A percentile compares a stretch with the other conserved stretches of the same genome.
These are phyloP conservation scores for Drosophila fuyamai DNA, from an alignment of 1,140 invertebrate genomes.

Conservation along the genomic window DNA sequence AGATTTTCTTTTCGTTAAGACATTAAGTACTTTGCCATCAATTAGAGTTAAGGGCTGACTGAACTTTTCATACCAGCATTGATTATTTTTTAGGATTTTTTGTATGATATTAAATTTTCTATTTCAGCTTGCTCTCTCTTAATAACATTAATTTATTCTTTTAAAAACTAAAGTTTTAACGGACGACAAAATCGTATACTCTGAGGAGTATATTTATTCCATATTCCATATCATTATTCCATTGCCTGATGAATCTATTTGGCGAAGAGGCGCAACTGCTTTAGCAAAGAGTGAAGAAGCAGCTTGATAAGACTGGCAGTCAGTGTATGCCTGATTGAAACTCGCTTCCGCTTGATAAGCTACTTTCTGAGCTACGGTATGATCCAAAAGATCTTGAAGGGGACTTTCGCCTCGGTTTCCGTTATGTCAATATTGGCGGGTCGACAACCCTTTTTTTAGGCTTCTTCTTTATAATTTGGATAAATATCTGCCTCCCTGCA, in stretches of 20 bases:
- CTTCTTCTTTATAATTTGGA: background rate
- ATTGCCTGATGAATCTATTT: background rate
- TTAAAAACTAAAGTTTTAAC: background rate
- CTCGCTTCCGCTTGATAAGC: background rate
- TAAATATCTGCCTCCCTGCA: background rate
- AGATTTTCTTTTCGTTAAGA: background rate
- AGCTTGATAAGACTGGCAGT: background rate
- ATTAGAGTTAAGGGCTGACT: background rate
- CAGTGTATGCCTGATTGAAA: background rate
- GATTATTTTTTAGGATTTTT: too few relatives aligned
- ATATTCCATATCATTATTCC: background rate
- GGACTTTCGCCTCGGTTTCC: too few relatives aligned
- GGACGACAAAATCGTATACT: slow-evolving; percentile 2
- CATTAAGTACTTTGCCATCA: background rate
- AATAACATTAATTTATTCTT: background rate
- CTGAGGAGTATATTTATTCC: background rate
- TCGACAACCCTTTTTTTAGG: background rate
- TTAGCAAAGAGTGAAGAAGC: background rate
- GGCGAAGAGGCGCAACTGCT: background rate
- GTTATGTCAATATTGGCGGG: too few relatives aligned
- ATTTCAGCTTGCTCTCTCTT: background rate
- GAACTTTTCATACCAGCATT: too few relatives aligned
- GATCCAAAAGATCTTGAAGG: too few relatives aligned
- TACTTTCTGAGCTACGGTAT: too few relatives aligned
- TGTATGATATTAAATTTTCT: too few relatives aligned